Base-by-base conservation (phyloP, 2,888 invertebrate genomes). In the Hoplodrina blanda region DNA sequence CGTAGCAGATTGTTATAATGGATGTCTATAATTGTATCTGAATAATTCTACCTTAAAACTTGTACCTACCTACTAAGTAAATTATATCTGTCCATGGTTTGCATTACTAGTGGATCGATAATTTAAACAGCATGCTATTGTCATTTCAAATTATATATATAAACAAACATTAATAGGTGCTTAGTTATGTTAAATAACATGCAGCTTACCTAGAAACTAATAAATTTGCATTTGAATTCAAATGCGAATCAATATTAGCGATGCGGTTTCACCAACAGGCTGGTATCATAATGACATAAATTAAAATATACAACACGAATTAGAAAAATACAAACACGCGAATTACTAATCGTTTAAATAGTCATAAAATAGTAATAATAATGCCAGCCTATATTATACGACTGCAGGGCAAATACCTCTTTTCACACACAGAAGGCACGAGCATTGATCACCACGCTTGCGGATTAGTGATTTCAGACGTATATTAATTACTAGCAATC, bases 191-290 rank as follows among this genome's bases (percentile, higher is more conserved):
- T 75, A 67, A 72, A 68, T 80, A 49, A 46, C 54, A 60, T 66
- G 50, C 25, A 69, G 57, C 46, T 62, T 62, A 6, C 33, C 33
- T 33, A 33, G 33, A 33, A 37, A 78, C 55, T 44, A 67, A 13
- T 53, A 76, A 46, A 71, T 66, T 73, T 60, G 64, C 71, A 84
- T 82, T 73, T 77, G 59, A 67, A 77, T 76, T 69, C 62, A 73
- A 72, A 79, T 75, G 46, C 74, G 50, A 70, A 69, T 70, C 54
- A 64, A 69, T 73, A 75, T 53, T 69, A 67, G 46, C 30, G 13
- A 17, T 37, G n/a, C 46, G 17, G 50, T 82, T 76, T 61, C 19
- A 60, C 46, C 69, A 73, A 62, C 33, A 67, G 49, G 61, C n/a
- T 59, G 11, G 41, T 64, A 46, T 57, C 49, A 64, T 49, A 64